Conservation (phyloP, 92 coral and sea anemone species). For the Siderastrea radians region DNA sequence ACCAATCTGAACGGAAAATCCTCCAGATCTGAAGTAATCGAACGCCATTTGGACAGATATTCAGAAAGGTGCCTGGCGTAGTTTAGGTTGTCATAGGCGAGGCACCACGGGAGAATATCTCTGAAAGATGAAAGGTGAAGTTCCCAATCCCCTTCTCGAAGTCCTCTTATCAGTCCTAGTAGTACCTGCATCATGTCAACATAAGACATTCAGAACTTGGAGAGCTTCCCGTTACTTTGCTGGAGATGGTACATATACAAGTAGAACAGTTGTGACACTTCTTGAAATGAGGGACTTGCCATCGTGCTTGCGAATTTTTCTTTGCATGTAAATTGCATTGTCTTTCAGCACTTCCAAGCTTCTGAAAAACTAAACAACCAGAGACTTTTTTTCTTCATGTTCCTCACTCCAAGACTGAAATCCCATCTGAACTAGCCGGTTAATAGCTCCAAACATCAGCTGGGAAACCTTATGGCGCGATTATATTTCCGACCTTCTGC, state of each 20-base stretch:
- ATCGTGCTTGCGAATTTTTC: constrained; percentile 5
- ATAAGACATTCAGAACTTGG: constrained; percentile 65
- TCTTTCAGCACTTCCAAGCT: constrained; percentile 7
- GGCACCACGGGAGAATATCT: constrained; percentile 68
- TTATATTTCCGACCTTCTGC: constrained; percentile 35
- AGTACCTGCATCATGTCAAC: constrained; percentile 54
- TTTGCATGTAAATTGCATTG: not conserved
- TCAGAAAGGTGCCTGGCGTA: constrained; percentile 76
- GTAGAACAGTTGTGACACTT: not conserved
- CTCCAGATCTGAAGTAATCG: constrained; percentile 51
- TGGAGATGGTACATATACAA: constrained; percentile 41
- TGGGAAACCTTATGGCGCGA: constrained; percentile 32
- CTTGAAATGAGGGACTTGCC: constrained; percentile 29
- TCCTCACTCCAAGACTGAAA: constrained; percentile 44
- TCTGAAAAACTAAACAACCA: constrained; percentile 16
- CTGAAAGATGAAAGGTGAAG: constrained; percentile 45
- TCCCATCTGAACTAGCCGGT: constrained; percentile 41
- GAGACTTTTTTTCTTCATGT: not conserved
- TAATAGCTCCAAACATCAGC: constrained; percentile 60
- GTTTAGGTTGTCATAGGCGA: constrained; percentile 71
- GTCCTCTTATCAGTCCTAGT: constrained; percentile 52
- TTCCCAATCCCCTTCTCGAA: constrained; percentile 71
- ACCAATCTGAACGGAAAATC: constrained; percentile 48
- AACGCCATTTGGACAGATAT: constrained; percentile 48
- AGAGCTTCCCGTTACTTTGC: constrained; percentile 42